Evolutionary conservation across 2,888 invertebrate species (phyloP).

Genomic region (Andrena hattorfiana): DNA sequence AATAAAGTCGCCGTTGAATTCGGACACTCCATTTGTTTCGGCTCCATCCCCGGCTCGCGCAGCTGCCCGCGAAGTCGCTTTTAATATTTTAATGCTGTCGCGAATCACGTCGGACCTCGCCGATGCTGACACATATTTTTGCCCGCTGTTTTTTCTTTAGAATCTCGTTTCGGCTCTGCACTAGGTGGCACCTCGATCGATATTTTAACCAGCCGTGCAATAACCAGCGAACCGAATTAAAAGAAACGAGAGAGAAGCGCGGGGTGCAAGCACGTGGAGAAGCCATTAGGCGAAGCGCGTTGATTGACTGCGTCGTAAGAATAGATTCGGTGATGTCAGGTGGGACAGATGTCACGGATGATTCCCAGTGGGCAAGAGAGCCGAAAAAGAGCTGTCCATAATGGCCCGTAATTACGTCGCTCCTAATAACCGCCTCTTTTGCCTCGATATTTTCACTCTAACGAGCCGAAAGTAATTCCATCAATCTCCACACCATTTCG

Average conservation of each 20-base stretch:
- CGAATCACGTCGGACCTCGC: neutral
- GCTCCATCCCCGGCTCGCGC: too few relatives aligned
- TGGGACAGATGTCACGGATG: constrained; percentile 24
- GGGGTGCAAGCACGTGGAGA: neutral
- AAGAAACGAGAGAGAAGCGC: neutral
- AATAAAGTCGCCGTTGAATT: neutral
- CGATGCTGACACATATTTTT: neutral
- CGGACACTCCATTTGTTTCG: neutral
- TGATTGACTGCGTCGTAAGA: constrained; percentile 15
- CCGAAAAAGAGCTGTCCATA: constrained; percentile 38
- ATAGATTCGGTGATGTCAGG: neutral
- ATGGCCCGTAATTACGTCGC: constrained; percentile 47
- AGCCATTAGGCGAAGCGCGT: constrained; percentile 4
- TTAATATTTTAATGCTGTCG: constrained; percentile 1
- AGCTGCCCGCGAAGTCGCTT: neutral
- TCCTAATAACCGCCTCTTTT: constrained; percentile 46
- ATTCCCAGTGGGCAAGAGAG: constrained; percentile 20
- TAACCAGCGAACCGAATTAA: neutral
- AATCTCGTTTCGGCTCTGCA: neutral
- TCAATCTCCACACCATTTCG: constrained; percentile 13
- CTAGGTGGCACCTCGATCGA: neutral
- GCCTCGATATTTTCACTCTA: constrained; percentile 49
- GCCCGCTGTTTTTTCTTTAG: neutral
- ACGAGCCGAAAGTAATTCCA: constrained; percentile 52
- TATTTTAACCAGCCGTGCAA: neutral